These are phyloP conservation scores for Macaria notata DNA, from an alignment of 2,888 invertebrate genomes.

Conservation along the genomic window DNA sequence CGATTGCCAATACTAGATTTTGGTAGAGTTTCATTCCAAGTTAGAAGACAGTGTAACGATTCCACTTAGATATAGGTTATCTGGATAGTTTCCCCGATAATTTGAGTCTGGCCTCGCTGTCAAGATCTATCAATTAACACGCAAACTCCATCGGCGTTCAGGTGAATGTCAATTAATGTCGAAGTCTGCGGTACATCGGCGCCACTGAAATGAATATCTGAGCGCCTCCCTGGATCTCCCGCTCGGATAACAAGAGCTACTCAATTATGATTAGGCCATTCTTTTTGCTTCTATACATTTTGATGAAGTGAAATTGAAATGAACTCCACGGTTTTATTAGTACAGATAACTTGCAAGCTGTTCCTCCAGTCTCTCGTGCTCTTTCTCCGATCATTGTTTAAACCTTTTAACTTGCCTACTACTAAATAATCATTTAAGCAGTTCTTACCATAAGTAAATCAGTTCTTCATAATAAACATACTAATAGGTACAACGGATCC, in stretches of 20 bases:
- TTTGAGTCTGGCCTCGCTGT: slow-evolving; percentile 46
- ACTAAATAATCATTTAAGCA: too few species aligned
- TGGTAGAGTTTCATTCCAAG: too few species aligned
- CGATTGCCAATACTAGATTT: too few species aligned
- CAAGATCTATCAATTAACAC: slow-evolving; percentile 73
- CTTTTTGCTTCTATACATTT: slow-evolving; percentile 1
- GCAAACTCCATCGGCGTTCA: slow-evolving; percentile 66
- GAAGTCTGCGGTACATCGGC: slow-evolving; percentile 49
- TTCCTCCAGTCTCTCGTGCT: too few species aligned
- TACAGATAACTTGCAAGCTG: too few species aligned
- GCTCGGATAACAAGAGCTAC: slow-evolving; percentile 38
- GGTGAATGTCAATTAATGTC: slow-evolving; percentile 71
- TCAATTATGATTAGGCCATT: slow-evolving; percentile 1
- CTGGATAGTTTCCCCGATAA: slow-evolving; percentile 38
- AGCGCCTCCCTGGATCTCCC: slow-evolving; percentile 36
- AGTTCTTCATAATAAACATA: too few species aligned
- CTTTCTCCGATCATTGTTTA: too few species aligned
- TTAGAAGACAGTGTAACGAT: background rate
- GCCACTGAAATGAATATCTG: slow-evolving; percentile 39
- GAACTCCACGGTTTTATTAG: too few species aligned
- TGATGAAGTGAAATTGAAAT: too few species aligned
- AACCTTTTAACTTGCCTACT: too few species aligned
- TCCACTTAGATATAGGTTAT: slow-evolving; percentile 17
- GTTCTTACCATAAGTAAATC: too few species aligned
- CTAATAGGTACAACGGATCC: too few species aligned